Evolutionary conservation across 2,888 invertebrate species (phyloP).

Genomic region (Papilio demoleus): DNA sequence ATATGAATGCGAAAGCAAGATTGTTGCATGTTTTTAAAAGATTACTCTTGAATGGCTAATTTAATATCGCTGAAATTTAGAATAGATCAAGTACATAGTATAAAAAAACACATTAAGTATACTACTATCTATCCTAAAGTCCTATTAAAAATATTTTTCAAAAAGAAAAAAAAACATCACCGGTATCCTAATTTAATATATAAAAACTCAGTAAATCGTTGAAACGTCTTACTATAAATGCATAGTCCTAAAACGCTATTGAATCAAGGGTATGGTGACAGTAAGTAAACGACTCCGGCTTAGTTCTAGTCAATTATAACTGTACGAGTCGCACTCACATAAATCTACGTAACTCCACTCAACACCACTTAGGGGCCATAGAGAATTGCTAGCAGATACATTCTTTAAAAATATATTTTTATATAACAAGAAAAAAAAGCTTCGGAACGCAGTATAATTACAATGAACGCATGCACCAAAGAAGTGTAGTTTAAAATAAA

Average conservation of each 20-base stretch:
- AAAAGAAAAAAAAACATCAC: no score
- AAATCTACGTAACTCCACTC: slow-evolving; percentile 29
- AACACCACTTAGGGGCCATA: slow-evolving; percentile 37
- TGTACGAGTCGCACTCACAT: slow-evolving; percentile 45
- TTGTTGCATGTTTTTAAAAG: no score
- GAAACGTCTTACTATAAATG: no score
- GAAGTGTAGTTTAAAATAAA: slow-evolving; percentile 67
- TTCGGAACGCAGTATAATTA: slow-evolving; percentile 44
- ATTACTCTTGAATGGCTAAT: no score
- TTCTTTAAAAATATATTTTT: slow-evolving; percentile 46
- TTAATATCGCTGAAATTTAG: no score
- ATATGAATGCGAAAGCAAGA: no score
- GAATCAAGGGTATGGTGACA: background rate
- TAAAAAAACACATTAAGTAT: background rate
- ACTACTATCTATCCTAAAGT: no score
- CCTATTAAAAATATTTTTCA: background rate
- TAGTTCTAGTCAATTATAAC: slow-evolving; percentile 44
- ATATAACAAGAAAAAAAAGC: slow-evolving; percentile 40
- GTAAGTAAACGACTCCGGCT: background rate
- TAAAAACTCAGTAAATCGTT: no score
- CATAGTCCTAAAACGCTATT: background rate
- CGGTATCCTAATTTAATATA: no score
- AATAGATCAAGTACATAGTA: no score
- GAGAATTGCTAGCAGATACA: slow-evolving; percentile 49
- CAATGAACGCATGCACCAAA: slow-evolving; percentile 58